Evolutionary conservation across 2,888 invertebrate species (phyloP), one percentile per base, ranked within the genome.

Genomic region (Opisthograptis luteolata): DNA sequence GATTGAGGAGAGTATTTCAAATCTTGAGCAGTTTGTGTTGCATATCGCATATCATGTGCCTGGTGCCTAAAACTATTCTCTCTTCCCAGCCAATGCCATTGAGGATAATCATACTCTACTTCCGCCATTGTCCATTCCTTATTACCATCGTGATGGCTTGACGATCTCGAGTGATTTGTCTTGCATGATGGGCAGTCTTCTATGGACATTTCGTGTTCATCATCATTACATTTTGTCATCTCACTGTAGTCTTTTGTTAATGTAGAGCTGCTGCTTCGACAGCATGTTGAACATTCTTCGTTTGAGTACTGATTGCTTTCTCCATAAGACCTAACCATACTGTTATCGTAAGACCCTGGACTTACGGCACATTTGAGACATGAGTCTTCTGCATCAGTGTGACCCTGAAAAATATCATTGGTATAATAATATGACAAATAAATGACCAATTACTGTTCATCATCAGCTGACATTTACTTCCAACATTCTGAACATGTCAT

Each of bases 271-370:
- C 89, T 89, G 54, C 89, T 89, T 39, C 87, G 73, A 58, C 89
- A 89, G 55, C 89, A 90, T 0, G 89, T 90, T 0, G 90, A 90
- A 56, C 90, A 90, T 67, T 90, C 89, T 60, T 89, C 90, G 44
- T 88, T 89, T 3, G 90, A 89, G 62, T 84, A 90, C 62, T 87
- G 88, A 52, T 88, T 89, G 60, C 88, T 90, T 42, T 87, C 87
- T 32, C 75, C 86, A 27, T 79, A 89, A 1, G 89, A 90, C 52
- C 87, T 75, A 1, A 84, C 76, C 88, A 90, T 88, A 54, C 89
- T 92, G 55, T 92, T 91, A 54, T 92, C 92, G 55, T 91, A 92
- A 0, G 92, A 92, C 10, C 88, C 91, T 14, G 92, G 92, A 62
- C 92, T 92, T 1, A 91, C 85, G 17, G 92, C 88, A 56, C 91